Base-by-base conservation (phyloP, 2,797 vertebrate genomes). In the Craterocephalus amniculus region DNA sequence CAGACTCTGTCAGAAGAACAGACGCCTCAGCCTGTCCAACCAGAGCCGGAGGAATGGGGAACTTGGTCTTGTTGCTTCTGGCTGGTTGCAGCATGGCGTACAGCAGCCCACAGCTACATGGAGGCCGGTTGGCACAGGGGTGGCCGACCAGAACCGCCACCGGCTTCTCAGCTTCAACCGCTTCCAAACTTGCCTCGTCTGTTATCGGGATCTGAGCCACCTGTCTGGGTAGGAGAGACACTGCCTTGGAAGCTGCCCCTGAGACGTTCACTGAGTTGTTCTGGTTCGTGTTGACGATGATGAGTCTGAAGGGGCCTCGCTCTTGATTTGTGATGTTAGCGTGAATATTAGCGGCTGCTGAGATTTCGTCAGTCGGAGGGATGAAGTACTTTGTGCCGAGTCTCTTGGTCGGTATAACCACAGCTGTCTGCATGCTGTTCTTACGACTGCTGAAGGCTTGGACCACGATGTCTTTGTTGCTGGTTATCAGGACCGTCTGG, bases 91-190 rank as follows among this genome's bases (percentile, higher is more conserved):
- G 67, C 22, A 69, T 22, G 3, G 76, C 67, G 59, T 81, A 68
- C 34, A 93, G 70, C 72, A 91, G 67, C 10, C 83, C 76, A 1
- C 94, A 95, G 2, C 36, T 79, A 68, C 94, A 95, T 34, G 1
- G 0, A 0, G 0, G 0, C 0, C 10, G 20, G 0, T 75, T 10
- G 9, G 86, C 63, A 1, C 94, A 95, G 0, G 90, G 52, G 68
- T 94, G 89, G 48, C 85, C 81, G 0, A 94, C 79, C 26, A 93
- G 76, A 2, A 94, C 91, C 0, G 87, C 81, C 48, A 93, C 80
- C 0, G 79, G 77, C 0, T 58, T 10, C 0, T 13, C 0, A 0
- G 75, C 66, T 0, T 2, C 56, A 1, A 89, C 62, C 0, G 9
- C 22, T 18, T 6, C 13, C 4, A 20, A 0, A 0, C 0, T 1